These are phyloP conservation scores for Tetanocera ferruginea DNA, from an alignment of 2,888 invertebrate species.

Conservation along the genomic window DNA sequence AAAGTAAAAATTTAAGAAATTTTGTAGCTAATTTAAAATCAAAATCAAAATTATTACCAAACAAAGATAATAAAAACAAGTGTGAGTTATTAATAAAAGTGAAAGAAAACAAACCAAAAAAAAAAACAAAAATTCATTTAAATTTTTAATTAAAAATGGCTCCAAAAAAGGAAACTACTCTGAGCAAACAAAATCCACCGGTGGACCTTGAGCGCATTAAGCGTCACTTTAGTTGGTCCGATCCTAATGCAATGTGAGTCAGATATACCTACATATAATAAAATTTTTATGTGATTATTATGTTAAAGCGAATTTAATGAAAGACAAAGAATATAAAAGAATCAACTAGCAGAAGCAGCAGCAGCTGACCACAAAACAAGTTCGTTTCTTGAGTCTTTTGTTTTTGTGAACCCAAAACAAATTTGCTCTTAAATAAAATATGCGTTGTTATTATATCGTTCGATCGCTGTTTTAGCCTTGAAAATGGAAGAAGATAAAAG, in stretches of 20 bases:
- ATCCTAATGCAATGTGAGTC: slow-evolving; percentile 67
- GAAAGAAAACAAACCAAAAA: background rate
- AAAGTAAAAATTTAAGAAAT: background rate
- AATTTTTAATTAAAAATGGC: slow-evolving; percentile 50
- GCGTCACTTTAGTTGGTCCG: slow-evolving; percentile 67
- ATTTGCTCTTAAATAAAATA: background rate
- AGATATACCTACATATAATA: too few relatives aligned
- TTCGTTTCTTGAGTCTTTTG: slow-evolving; percentile 48
- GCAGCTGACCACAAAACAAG: slow-evolving; percentile 25
- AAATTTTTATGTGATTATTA: background rate
- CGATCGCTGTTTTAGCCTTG: slow-evolving; percentile 1
- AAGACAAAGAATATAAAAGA: slow-evolving; percentile 3
- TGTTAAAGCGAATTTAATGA: background rate
- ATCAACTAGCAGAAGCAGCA: slow-evolving; percentile 13
- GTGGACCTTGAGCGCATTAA: slow-evolving; percentile 65
- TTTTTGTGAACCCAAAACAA: slow-evolving; percentile 27
- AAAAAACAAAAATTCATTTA: background rate
- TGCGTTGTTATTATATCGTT: slow-evolving; percentile 2
- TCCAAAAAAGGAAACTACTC: slow-evolving; percentile 59
- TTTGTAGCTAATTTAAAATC: background rate
- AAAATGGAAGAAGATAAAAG: too few relatives aligned
- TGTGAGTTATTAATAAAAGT: background rate
- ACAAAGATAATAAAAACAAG: background rate
- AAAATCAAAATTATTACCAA: background rate
- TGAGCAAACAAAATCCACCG: slow-evolving; percentile 53